Percentiles rank a stretch among this genome's conserved stretches.
phyloP scores from a whole-genome alignment of 2,113 vertebrate genomes.

The Pterocles orientalis region DNA sequence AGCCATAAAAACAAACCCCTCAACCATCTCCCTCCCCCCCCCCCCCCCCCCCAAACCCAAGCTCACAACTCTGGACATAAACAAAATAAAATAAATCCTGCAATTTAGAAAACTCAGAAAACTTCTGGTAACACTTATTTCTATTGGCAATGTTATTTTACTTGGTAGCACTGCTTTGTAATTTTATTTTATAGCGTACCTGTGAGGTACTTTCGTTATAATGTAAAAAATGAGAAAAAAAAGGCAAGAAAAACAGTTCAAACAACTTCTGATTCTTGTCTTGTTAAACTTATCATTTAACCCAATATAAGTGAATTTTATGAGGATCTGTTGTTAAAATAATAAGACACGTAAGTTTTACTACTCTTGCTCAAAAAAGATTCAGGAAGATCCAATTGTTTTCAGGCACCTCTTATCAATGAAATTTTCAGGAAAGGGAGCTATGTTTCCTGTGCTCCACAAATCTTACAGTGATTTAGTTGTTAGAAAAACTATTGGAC shows the following conservation, averaged over 20 bases:
- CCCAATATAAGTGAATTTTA: background rate
- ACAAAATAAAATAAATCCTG: background rate
- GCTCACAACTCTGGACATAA: background rate
- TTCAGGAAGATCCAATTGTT: background rate
- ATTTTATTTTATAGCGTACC: background rate
- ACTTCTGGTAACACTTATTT: background rate
- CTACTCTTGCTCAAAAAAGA: background rate
- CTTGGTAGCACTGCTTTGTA: background rate
- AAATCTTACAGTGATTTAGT: background rate
- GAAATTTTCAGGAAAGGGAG: background rate
- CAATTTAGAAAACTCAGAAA: background rate
- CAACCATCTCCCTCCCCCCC: background rate
- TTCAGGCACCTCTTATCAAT: background rate
- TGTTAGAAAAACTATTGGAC: conserved; percentile 9
- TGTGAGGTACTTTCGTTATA: background rate
- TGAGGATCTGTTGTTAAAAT: background rate
- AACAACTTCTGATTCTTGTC: background rate
- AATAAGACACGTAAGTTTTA: background rate
- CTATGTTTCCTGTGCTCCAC: background rate
- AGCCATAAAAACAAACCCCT: background rate
- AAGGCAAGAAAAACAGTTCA: background rate
- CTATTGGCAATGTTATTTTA: background rate
- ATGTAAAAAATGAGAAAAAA: background rate
- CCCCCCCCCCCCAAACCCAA: accelerated
- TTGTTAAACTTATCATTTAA: background rate